Base-by-base conservation (phyloP, 2,797 vertebrate species). In the Pachyuromys duprasi region DNA sequence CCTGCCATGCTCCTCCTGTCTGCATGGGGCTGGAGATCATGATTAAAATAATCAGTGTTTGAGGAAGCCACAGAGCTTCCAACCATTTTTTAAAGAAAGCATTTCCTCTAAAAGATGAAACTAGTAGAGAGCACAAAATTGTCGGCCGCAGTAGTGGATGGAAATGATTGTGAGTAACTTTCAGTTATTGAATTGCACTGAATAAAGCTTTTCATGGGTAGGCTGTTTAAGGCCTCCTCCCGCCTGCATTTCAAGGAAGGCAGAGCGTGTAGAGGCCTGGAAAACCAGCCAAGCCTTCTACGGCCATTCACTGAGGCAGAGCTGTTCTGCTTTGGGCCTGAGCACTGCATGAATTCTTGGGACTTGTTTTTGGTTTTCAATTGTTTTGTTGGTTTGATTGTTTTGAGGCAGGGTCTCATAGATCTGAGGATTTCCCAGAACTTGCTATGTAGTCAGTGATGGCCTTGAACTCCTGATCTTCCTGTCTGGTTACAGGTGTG, bases 131-230 rank as follows among this genome's bases (percentile, higher is more conserved):
- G 75, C 78, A 80, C 81, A 39, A 42, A 96, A 93, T 86, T 75
- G 88, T 79, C 83, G 74, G 57, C 55, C 2, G 1, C 81, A 63
- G 78, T 74, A 26, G 79, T 72, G 45, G 83, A 49, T 76, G 72
- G 79, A 94, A 90, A 91, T 93, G 96, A 86, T 83, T 39, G 60
- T 80, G 70, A 69, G 76, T 90, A 31, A 91, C 92, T 81, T 96
- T 12, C 72, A 81, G 87, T 90, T 94, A 65, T 36, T 86, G 96
- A 96, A 82, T 79, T 65, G 90, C n/a, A 13, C 60, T 70, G 94
- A 95, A 90, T 86, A 75, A 91, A 76, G 75, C 82, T 92, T 89
- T 92, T 62, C 90, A 33, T 15, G 53, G 70, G 74, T 55, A 49
- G 91, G 20, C 93, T 94, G 45, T 89, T 76, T 67, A 76, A 93